Percentiles rank a stretch among this genome's conserved stretches.
phyloP scores from a whole-genome alignment of 2,888 invertebrate genomes.

The Octonoba sinensis region DNA sequence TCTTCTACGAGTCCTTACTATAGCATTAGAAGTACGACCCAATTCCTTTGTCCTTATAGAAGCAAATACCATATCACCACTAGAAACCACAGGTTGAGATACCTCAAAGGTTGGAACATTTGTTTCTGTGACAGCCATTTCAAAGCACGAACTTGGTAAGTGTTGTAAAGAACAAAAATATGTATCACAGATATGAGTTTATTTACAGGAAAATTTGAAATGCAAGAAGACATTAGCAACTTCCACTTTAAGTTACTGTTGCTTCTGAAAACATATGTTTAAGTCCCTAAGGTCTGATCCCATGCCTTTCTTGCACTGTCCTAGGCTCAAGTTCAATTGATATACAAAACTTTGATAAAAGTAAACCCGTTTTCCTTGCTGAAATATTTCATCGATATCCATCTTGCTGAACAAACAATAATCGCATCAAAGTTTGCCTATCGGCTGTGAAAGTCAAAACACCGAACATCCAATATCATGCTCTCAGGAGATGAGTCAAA shows the following conservation, averaged over 20 bases:
- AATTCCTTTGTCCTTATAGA: constrained; percentile 10
- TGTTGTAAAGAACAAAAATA: not conserved
- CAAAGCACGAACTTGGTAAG: not conserved
- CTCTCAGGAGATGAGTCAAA: constrained; percentile 5
- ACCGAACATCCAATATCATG: constrained; percentile 2
- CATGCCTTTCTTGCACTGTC: too few relatives aligned
- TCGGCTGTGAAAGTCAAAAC: constrained; percentile 1
- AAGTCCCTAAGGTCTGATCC: too few relatives aligned
- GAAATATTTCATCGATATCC: not conserved
- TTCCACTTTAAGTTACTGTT: too few relatives aligned
- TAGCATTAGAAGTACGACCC: constrained; percentile 14
- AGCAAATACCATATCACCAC: not conserved
- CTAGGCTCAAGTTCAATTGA: too few relatives aligned
- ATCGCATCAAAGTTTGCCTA: not conserved
- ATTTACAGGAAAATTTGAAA: not conserved
- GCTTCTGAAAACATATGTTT: too few relatives aligned
- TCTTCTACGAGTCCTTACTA: constrained; percentile 40
- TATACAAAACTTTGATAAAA: too few relatives aligned
- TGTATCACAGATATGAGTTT: constrained; percentile 23
- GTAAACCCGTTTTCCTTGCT: too few relatives aligned
- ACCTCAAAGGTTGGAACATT: constrained; percentile 11
- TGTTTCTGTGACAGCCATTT: constrained; percentile 35
- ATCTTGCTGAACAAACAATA: constrained; percentile 38
- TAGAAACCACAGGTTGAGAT: constrained; percentile 21
- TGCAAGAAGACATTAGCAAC: too few relatives aligned